Conservation (phyloP, 2,888 invertebrate genomes). For the Metopia argyrocephala region DNA sequence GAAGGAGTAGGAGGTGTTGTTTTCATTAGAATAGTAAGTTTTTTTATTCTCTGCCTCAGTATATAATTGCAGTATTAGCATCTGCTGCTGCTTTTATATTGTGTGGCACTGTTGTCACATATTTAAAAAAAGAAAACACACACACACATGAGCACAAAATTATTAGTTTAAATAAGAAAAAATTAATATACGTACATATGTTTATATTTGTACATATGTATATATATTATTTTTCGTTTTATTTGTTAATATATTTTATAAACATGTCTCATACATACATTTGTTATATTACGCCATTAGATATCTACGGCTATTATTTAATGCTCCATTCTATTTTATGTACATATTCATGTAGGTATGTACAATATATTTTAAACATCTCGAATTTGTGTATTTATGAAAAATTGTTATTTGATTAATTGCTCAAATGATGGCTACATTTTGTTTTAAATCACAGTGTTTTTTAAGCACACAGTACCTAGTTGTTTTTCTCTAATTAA, state of each 20-base stretch:
- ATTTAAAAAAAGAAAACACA: slow-evolving; percentile 54
- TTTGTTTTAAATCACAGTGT: no score
- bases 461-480: no score
- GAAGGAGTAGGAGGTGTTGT: slow-evolving; percentile 48
- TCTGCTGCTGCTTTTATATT: slow-evolving; percentile 21
- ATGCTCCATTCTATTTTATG: neutral
- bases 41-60: slow-evolving; percentile 13
- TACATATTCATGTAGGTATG: neutral
- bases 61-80: neutral
- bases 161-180: slow-evolving; percentile 45
- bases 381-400: neutral
- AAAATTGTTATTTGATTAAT: no score
- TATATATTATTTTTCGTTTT: neutral
- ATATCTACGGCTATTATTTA: slow-evolving; percentile 55
- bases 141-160: no score
- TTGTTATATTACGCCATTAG: slow-evolving; percentile 58
- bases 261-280: no score
- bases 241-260: no score
- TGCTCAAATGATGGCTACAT: no score
- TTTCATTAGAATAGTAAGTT: slow-evolving; percentile 47
- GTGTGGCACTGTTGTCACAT: slow-evolving; percentile 47
- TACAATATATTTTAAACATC: neutral
- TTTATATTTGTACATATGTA: neutral
- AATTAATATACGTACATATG: slow-evolving; percentile 16
- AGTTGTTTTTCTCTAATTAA: no score